Conservation (phyloP, 2,797 vertebrate species). For the Crocodylus rhombifer region DNA sequence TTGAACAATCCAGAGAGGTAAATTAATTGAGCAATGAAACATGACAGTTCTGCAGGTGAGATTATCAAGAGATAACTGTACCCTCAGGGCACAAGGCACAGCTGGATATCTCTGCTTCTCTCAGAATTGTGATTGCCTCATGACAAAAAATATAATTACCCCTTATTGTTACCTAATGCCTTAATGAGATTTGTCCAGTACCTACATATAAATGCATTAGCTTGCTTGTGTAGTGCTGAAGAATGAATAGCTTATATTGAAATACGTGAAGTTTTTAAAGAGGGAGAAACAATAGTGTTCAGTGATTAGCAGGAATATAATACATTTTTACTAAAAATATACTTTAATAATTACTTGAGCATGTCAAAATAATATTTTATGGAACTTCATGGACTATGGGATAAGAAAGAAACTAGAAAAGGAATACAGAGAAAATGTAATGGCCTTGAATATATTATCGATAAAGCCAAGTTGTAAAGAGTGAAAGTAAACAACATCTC, state of each 20-base stretch:
- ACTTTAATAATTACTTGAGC: neutral
- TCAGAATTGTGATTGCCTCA: constrained; percentile 64
- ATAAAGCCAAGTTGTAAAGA: neutral
- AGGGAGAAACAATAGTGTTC: neutral
- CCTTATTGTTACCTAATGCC: constrained; percentile 50
- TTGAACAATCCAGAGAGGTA: constrained; percentile 59
- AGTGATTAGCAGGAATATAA: neutral
- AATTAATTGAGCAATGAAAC: constrained; percentile 75
- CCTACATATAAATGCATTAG: constrained; percentile 46
- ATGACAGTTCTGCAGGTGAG: constrained; percentile 71
- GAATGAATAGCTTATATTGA: constrained; percentile 31
- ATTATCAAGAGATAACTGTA: constrained; percentile 62
- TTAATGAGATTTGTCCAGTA: constrained; percentile 61
- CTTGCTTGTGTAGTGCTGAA: neutral
- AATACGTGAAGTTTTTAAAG: neutral
- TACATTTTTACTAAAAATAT: neutral
- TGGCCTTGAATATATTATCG: neutral
- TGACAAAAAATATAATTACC: constrained; percentile 72
- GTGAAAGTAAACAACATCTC: neutral
- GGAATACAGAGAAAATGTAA: neutral
- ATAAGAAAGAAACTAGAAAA: neutral
- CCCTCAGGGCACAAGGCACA: constrained; percentile 53
- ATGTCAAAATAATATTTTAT: neutral
- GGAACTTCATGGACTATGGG: neutral
- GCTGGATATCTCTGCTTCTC: constrained; percentile 51